These are phyloP conservation scores for Orthonevra nobilis DNA, from an alignment of 2,888 invertebrate genomes.

Conservation along the genomic window DNA sequence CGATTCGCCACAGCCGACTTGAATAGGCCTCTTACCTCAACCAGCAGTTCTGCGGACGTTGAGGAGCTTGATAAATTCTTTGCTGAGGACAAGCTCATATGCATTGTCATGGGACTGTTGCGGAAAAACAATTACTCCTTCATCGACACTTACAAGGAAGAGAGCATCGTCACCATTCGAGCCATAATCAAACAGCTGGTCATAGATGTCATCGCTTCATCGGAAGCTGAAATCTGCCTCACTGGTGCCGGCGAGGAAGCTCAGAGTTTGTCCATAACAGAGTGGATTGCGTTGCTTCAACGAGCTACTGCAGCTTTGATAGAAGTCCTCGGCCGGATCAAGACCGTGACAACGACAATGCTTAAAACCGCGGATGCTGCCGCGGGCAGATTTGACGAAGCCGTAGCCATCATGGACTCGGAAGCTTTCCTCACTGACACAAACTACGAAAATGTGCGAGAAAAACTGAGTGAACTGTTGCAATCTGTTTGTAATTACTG, in stretches of 20 bases:
- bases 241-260: constrained; percentile 81
- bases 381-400: constrained; percentile 82
- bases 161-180: constrained; percentile 93
- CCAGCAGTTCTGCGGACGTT: constrained; percentile 76
- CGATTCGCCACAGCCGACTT: constrained; percentile 94
- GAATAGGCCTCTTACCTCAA: constrained; percentile 87
- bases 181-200: constrained; percentile 93
- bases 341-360: constrained; percentile 88
- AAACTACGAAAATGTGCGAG: constrained; percentile 86
- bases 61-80: constrained; percentile 80
- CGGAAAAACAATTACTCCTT: constrained; percentile 93
- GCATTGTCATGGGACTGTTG: constrained; percentile 94
- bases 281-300: constrained; percentile 86
- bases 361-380: constrained; percentile 86
- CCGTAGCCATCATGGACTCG: constrained; percentile 82
- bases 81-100: constrained; percentile 92
- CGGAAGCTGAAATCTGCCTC: constrained; percentile 82
- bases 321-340: constrained; percentile 87
- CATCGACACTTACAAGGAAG: constrained; percentile 91
- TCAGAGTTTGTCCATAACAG: constrained; percentile 83
- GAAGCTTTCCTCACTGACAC: constrained; percentile 86
- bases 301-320: constrained; percentile 85
- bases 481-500: constrained; percentile 93
- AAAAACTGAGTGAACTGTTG: constrained; percentile 88
- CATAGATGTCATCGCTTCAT: constrained; percentile 86